Evolutionary conservation across 1,140 invertebrate genomes (phyloP).

Genomic region (Drosophila mauritiana): DNA sequence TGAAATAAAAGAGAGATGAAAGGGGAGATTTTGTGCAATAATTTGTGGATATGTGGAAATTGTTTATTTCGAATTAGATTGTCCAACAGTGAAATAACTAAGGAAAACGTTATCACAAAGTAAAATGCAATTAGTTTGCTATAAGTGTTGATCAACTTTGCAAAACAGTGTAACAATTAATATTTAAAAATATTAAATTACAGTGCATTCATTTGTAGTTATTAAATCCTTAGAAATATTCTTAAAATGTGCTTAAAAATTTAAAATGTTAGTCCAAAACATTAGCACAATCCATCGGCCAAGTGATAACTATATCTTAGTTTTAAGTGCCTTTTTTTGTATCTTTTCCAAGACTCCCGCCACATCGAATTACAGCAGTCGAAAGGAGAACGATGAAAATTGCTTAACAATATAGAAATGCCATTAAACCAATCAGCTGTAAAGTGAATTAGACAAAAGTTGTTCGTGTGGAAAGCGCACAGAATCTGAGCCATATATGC

Average conservation of each 20-base stretch:
- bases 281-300: background rate
- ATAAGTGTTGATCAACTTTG: too few species aligned
- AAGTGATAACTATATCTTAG: background rate
- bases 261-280: background rate
- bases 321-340: too few species aligned
- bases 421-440: constrained; percentile 61
- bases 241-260: too few species aligned
- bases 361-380: constrained; percentile 19
- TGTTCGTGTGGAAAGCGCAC: constrained; percentile 51
- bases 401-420: constrained; percentile 37
- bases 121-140: too few species aligned
- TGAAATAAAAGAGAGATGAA: constrained; percentile 37
- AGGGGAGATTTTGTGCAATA: constrained; percentile 35
- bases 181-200: too few species aligned
- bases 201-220: too few species aligned
- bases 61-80: constrained; percentile 6
- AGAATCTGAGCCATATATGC: constrained; percentile 31
- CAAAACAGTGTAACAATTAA: too few species aligned
- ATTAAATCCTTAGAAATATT: too few species aligned
- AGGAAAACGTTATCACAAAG: too few species aligned
- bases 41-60: constrained; percentile 59
- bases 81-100: background rate
- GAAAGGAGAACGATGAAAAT: constrained; percentile 33
- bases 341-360: background rate
- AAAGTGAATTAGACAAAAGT: constrained; percentile 47